Evolutionary conservation across 2,888 invertebrate species (phyloP), one percentile per base, ranked within the genome.

Genomic region (Petrophora chlorosata): DNA sequence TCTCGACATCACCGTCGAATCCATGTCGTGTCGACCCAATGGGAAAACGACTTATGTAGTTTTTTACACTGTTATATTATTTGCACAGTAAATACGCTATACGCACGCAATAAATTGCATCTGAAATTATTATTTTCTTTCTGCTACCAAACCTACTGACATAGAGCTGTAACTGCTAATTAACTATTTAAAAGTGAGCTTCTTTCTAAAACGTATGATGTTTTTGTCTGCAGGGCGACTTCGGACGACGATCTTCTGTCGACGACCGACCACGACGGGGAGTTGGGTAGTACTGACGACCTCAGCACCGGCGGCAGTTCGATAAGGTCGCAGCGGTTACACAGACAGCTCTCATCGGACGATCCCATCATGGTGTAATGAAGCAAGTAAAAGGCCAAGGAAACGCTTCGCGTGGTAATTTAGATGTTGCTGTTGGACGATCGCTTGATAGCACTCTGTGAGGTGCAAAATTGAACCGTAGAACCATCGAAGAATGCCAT

Each of bases 231-330:
- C 72, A 93, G 96, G 63, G 94, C 96, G 28, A 95, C 95, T 34
- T 96, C 96, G 0, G 97, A 97, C 80, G 97, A 97, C 79, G 97
- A 97, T 82, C 91, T 97, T 75, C 89, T 97, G 35, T 93, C 91
- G 70, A 93, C 78, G 26, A 95, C 95, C 14, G 95, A 95, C 81
- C 92, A 95, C 65, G 96, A 96, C 75, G 96, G 95, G 61, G 94
- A 92, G 67, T 85, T 91, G 63, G 92, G 92, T 53, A 93, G 93
- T 77, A 86, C 92, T 25, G 94, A 94, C 76, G 94, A 94, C 82
- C 81, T 91, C 26, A 89, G 87, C 70, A 70, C 82, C 15, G 79
- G 77, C 55, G 79, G 78, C 22, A 62, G 79, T 5, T 76, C 84
- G 9, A 70, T 82, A 40, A 82, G 85, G 47, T 81, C 86, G 7